Conservation (phyloP, 2,888 invertebrate species). For the Conus canariensis region DNA sequence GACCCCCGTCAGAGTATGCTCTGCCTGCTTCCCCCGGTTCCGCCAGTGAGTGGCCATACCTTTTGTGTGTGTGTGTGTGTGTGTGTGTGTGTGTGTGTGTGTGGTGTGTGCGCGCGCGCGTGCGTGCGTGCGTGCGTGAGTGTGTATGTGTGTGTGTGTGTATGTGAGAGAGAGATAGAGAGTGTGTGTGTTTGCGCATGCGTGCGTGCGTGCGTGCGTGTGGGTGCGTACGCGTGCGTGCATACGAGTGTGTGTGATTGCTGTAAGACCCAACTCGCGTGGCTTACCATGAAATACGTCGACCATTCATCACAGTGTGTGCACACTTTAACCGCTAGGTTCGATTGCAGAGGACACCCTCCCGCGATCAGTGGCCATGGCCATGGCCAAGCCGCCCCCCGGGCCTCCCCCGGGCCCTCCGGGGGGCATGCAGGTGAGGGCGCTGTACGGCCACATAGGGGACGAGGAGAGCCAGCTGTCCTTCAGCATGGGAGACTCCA, state of each 20-base stretch:
- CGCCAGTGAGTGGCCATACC: neutral
- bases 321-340: neutral
- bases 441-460: constrained; percentile 94
- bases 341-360: constrained; percentile 27
- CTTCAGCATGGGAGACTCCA: constrained; percentile 93
- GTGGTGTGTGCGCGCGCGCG: too few relatives aligned
- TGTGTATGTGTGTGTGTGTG: neutral
- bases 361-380: constrained; percentile 36
- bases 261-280: too few relatives aligned
- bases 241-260: neutral
- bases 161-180: too few relatives aligned
- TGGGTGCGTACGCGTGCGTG: neutral
- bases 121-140: neutral
- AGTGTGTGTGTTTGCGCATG: neutral
- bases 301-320: neutral
- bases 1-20: constrained; percentile 47
- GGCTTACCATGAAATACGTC: neutral
- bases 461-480: constrained; percentile 94
- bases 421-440: constrained; percentile 86
- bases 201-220: neutral
- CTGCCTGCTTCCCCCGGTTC: constrained; percentile 42
- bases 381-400: constrained; percentile 52
- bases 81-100: neutral
- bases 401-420: constrained; percentile 80
- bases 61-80: neutral